Evolutionary conservation across 1,140 invertebrate species (phyloP), one percentile per base, ranked within the genome.

Genomic region (Drosophila sp.): DNA sequence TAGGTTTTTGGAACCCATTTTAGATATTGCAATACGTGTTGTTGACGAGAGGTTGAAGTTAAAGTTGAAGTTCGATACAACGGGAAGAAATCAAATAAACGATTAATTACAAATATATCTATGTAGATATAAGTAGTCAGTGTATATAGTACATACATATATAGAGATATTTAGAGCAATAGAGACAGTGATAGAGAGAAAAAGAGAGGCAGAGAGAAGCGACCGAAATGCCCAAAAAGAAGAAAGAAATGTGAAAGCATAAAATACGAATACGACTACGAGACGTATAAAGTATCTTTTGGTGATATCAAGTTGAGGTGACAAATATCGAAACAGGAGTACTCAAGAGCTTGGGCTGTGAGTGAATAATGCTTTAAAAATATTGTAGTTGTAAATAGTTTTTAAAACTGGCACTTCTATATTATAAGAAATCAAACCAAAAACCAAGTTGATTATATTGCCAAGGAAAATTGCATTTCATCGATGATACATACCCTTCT

Each of bases 401-500:
- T 40, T 8, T 54, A 34, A 40, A 73, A 73, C 56, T 56, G 56
- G 32, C 50, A 69, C 43, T 69, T 57, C 71, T 73, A 73, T 56
- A 56, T 54, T 40, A 48, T 74, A 46, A 36, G 53, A 64, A 75
- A 57, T 67, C 58, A 80, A 84, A 71, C 54, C 66, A 66, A 76
- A n/a, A n/a, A n/a, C n/a, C n/a, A n/a, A 74, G 43, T 76, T 59
- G 27, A 66, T 82, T 78, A 78, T 66, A 78, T 43, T 51, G 40
- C 25, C 25, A 40, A 51, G 32, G 32, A 25, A 8, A 34, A 38
- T 45, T 29, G 7, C 6, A 51, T 8, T n/a, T n/a, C 27, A 27
- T 27, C 16, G 4, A 13, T 13, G 7, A 69, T 76, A 93, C 94
- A 94, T 94, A 98, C 97, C 92, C 96, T 94, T 93, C 96, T 95